Conservation (phyloP, 1,140 invertebrate genomes). For the Eupeodes corollae region DNA sequence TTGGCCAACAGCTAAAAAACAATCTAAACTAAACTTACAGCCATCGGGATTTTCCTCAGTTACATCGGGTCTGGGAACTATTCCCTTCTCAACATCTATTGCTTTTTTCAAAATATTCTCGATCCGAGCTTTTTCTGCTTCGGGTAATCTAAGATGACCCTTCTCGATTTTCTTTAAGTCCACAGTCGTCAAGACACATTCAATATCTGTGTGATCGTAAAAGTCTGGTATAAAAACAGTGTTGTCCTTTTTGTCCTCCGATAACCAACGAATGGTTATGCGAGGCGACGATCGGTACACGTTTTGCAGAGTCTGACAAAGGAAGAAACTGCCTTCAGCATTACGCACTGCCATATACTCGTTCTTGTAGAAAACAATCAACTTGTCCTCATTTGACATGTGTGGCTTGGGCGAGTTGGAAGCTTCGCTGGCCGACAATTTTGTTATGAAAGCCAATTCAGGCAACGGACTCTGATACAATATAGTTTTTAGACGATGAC, state of each 20-base stretch:
- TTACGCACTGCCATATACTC: slow-evolving; percentile 85
- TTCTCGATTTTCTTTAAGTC: slow-evolving; percentile 62
- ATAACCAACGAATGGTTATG: slow-evolving; percentile 83
- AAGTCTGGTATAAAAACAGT: slow-evolving; percentile 77
- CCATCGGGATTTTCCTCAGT: slow-evolving; percentile 80
- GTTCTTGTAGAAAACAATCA: slow-evolving; percentile 74
- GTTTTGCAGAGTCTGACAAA: slow-evolving; percentile 85
- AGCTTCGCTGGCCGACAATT: slow-evolving; percentile 46
- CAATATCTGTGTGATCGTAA: slow-evolving; percentile 77
- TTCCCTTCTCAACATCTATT: slow-evolving; percentile 64
- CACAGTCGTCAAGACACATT: slow-evolving; percentile 79
- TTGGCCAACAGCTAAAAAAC: neutral
- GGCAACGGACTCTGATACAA: slow-evolving; percentile 71
- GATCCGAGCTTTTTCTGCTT: slow-evolving; percentile 61
- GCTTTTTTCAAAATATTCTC: slow-evolving; percentile 76
- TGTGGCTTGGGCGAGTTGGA: slow-evolving; percentile 47
- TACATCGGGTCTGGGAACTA: slow-evolving; percentile 48
- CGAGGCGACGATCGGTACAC: slow-evolving; percentile 70
- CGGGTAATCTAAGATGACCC: slow-evolving; percentile 51
- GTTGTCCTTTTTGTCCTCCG: slow-evolving; percentile 54
- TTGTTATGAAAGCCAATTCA: slow-evolving; percentile 61
- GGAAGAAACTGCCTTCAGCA: slow-evolving; percentile 75
- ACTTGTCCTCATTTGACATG: slow-evolving; percentile 62
- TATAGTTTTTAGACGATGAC: slow-evolving; percentile 16
- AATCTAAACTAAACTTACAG: slow-evolving; percentile 47